Percentiles rank a stretch among this genome's conserved stretches.
Evolutionary conservation across 2,888 invertebrate species (phyloP).

Genomic region (Ophioninae sp.): DNA sequence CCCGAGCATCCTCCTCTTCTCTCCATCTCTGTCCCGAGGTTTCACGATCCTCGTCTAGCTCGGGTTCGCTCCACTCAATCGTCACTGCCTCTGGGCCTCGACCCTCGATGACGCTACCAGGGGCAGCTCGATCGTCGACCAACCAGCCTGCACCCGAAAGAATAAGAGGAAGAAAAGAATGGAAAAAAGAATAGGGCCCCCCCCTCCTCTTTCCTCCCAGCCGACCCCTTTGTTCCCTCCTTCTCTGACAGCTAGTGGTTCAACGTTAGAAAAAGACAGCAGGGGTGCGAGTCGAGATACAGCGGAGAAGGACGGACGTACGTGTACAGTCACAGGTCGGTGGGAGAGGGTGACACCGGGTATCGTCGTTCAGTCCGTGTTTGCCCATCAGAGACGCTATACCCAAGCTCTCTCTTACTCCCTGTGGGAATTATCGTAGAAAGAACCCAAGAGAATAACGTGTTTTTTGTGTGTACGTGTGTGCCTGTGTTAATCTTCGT

Average conservation of each 20-base stretch:
- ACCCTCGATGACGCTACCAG: constrained; percentile 67
- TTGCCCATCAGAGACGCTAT: constrained; percentile 79
- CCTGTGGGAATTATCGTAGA: constrained; percentile 39
- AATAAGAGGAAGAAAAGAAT: constrained; percentile 56
- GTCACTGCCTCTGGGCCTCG: constrained; percentile 64
- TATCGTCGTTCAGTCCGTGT: constrained; percentile 79
- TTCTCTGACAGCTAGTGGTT: constrained; percentile 56
- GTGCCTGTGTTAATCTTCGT: neutral
- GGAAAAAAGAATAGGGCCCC: constrained; percentile 2
- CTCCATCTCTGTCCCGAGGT: constrained; percentile 24
- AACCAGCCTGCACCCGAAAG: constrained; percentile 58
- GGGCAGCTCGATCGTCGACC: constrained; percentile 60
- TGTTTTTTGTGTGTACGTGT: constrained; percentile 38
- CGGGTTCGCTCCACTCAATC: neutral
- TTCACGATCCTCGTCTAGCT: constrained; percentile 25
- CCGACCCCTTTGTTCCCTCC: neutral
- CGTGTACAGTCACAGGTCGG: constrained; percentile 72
- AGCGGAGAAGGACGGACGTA: constrained; percentile 60
- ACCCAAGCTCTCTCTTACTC: constrained; percentile 62
- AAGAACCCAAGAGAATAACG: constrained; percentile 22
- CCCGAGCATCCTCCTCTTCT: constrained; percentile 1
- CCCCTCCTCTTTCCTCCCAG: neutral
- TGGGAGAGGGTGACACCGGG: constrained; percentile 76
- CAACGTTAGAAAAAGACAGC: constrained; percentile 66
- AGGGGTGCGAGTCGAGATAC: constrained; percentile 58